Percentiles rank a stretch among this genome's conserved stretches.
Evolutionary conservation across 2,888 invertebrate genomes (phyloP).

Genomic region (Malacosoma neustria): DNA sequence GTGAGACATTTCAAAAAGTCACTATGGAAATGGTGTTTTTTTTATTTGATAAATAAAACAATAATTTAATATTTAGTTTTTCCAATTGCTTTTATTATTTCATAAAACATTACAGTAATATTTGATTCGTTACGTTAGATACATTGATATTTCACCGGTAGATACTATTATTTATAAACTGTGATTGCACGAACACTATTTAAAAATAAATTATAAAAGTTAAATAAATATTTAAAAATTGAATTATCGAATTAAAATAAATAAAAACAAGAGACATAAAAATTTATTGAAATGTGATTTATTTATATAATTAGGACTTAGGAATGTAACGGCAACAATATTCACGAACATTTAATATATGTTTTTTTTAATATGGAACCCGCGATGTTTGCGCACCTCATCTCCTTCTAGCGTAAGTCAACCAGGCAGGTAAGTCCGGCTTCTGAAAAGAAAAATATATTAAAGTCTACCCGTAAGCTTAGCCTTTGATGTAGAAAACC

Average conservation of each 20-base stretch:
- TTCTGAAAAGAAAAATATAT: conserved; percentile 43
- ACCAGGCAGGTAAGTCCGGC: conserved; percentile 63
- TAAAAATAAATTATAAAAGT: neutral
- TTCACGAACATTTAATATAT: conserved; percentile 39
- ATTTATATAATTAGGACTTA: conserved; percentile 3
- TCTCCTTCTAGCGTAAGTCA: conserved; percentile 96
- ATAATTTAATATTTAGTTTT: conserved; percentile 50
- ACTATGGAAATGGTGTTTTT: no score
- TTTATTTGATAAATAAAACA: conserved; percentile 33
- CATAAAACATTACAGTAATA: conserved; percentile 50
- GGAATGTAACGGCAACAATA: conserved; percentile 25
- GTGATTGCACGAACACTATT: neutral
- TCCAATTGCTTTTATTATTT: conserved; percentile 62
- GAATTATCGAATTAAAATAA: neutral
- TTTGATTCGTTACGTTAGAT: conserved; percentile 23
- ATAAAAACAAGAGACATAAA: neutral
- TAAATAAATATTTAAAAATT: neutral
- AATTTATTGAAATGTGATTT: conserved; percentile 2
- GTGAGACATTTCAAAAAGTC: no score
- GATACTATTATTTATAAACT: conserved; percentile 2
- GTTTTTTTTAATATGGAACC: conserved; percentile 29
- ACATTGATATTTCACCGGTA: conserved; percentile 22
- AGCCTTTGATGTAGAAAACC: no score
- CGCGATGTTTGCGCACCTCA: conserved; percentile 86
- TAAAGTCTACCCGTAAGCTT: no score